Conservation (phyloP, 2,113 vertebrate genomes). For the Spea bombifrons region DNA sequence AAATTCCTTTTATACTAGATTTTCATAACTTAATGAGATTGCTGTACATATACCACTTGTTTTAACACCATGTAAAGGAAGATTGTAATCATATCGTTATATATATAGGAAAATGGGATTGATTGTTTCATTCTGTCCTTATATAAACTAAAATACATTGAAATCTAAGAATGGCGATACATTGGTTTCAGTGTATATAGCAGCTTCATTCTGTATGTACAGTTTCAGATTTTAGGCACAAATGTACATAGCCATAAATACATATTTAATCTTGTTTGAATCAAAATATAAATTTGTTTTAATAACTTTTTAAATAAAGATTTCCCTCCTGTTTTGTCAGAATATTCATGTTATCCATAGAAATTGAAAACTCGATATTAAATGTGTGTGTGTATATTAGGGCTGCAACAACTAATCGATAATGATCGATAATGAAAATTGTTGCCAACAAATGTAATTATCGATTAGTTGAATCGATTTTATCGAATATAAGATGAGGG, state of each 20-base stretch:
- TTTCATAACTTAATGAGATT: constrained; percentile 58
- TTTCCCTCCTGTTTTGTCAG: constrained; percentile 60
- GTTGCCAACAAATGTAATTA: too few species aligned
- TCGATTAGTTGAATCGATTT: too few species aligned
- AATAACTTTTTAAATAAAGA: constrained; percentile 69
- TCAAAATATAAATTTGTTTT: constrained; percentile 66
- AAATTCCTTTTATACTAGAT: constrained; percentile 61
- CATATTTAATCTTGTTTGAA: constrained; percentile 77
- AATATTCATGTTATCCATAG: not conserved
- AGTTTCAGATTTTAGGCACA: constrained; percentile 70
- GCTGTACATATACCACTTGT: constrained; percentile 51
- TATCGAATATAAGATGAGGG: too few species aligned
- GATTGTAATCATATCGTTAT: constrained; percentile 48
- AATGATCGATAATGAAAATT: too few species aligned
- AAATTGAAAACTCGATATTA: too few species aligned
- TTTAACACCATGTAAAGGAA: constrained; percentile 55
- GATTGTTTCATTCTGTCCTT: constrained; percentile 17
- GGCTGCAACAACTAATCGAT: too few species aligned
- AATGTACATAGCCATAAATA: constrained; percentile 72
- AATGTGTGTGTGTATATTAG: too few species aligned
- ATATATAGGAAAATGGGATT: constrained; percentile 35
- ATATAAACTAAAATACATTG: constrained; percentile 16
- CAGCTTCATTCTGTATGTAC: constrained; percentile 69
- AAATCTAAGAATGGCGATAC: not conserved
- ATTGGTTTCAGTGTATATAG: constrained; percentile 4